Evolutionary conservation across 2,888 invertebrate species (phyloP).

Genomic region (Nymphalis urticae): DNA sequence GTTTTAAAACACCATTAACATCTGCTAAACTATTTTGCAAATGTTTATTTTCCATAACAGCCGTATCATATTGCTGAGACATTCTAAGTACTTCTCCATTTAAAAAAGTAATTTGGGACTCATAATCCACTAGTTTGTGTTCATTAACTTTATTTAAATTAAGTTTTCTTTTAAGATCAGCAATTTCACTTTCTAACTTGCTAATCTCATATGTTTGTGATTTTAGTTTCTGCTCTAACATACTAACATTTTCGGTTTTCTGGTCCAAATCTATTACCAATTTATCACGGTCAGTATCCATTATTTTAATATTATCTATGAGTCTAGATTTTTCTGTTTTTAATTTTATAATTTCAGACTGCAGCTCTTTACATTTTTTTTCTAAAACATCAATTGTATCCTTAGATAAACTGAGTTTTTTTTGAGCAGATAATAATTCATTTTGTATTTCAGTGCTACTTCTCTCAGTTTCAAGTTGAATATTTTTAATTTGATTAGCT

Average conservation of each 20-base stretch:
- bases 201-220: conserved; percentile 80
- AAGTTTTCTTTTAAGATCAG: conserved; percentile 80
- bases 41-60: conserved; percentile 85
- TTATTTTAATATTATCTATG: conserved; percentile 82
- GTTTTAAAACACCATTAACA: conserved; percentile 83
- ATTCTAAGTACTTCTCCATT: conserved; percentile 82
- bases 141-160: conserved; percentile 71
- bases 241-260: conserved; percentile 85
- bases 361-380: conserved; percentile 80
- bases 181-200: conserved; percentile 78
- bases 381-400: conserved; percentile 81
- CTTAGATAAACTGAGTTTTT: conserved; percentile 83
- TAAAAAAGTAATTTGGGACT: conserved; percentile 79
- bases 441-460: conserved; percentile 86
- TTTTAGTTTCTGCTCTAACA: conserved; percentile 84
- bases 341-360: conserved; percentile 82
- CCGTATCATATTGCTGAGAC: conserved; percentile 81
- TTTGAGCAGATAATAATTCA: conserved; percentile 84
- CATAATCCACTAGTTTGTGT: conserved; percentile 73
- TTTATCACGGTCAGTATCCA: conserved; percentile 88
- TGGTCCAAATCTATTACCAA: conserved; percentile 85
- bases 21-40: conserved; percentile 87
- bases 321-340: conserved; percentile 84
- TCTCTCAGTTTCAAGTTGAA: conserved; percentile 89
- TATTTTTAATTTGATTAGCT: conserved; percentile 82